These are phyloP conservation scores for Empidonax alnorum DNA, from an alignment of 2,113 vertebrate genomes.

Conservation along the genomic window DNA sequence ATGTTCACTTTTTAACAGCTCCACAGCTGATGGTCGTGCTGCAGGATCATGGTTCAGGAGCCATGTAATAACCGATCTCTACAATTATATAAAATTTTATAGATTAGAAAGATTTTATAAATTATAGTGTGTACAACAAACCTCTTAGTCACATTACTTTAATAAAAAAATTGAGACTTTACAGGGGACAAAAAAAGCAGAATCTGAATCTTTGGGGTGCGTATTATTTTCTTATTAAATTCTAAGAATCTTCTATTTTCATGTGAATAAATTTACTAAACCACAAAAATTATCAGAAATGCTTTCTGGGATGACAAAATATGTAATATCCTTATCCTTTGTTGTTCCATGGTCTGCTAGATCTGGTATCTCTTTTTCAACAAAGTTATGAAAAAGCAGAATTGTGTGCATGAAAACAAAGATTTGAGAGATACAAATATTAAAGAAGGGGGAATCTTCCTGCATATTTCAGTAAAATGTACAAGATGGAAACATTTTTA, in stretches of 20 bases:
- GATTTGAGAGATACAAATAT: not conserved
- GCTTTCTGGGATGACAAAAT: not conserved
- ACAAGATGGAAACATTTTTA: not conserved
- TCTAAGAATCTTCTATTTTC: not conserved
- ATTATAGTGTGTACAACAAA: not conserved
- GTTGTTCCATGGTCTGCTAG: not conserved
- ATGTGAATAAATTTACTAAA: not conserved
- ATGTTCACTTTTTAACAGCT: slow-evolving; percentile 91
- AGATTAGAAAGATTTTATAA: not conserved
- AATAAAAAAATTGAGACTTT: not conserved
- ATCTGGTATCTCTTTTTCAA: not conserved
- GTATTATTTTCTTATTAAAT: not conserved
- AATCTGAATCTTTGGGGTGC: not conserved
- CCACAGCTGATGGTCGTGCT: slow-evolving; percentile 87
- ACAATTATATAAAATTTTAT: not conserved
- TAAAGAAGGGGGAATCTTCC: not conserved
- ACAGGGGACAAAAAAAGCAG: not conserved
- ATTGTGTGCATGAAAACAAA: not conserved
- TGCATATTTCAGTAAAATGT: not conserved
- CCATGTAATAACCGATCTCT: slow-evolving; percentile 91
- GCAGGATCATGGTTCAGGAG: slow-evolving; percentile 92
- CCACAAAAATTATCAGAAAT: not conserved
- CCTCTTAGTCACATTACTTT: not conserved
- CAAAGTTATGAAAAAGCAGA: not conserved
- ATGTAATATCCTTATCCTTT: not conserved